phyloP scores from a whole-genome alignment of 2,888 invertebrate genomes.

The Chorisops tibialis region DNA sequence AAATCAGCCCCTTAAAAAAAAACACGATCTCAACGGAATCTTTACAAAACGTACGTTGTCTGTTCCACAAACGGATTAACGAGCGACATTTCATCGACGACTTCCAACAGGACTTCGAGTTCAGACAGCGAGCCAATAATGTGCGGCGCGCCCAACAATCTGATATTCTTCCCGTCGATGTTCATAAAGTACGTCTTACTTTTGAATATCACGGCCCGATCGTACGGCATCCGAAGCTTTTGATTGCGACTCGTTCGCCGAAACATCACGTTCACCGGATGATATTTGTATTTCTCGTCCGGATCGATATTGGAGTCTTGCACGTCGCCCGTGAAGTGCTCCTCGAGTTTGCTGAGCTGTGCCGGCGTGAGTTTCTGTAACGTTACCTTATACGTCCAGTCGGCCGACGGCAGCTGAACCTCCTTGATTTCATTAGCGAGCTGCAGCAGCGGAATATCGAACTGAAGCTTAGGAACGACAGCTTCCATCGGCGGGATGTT shows the following conservation, averaged over 20 bases:
- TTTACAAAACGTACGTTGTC: conserved; percentile 21
- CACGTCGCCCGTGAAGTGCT: conserved; percentile 47
- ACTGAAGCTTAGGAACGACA: conserved; percentile 27
- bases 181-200: conserved; percentile 50
- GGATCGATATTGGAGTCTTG: conserved; percentile 46
- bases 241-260: conserved; percentile 43
- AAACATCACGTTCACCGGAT: conserved; percentile 51
- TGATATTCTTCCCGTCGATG: conserved; percentile 51
- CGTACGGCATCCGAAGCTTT: conserved; percentile 46
- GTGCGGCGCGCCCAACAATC: conserved; percentile 49
- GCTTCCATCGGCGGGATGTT: conserved; percentile 40
- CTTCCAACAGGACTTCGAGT: conserved; percentile 49
- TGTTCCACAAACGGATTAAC: conserved; percentile 45
- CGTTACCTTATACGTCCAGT: conserved; percentile 50
- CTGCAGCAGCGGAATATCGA: conserved; percentile 46
- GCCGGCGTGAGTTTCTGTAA: conserved; percentile 44
- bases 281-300: conserved; percentile 48
- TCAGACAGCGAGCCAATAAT: conserved; percentile 45
- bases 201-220: conserved; percentile 52
- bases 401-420: conserved; percentile 43
- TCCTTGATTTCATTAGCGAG: conserved; percentile 45
- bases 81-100: conserved; percentile 48
- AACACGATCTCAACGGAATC: too few relatives aligned
- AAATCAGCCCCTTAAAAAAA: too few relatives aligned
- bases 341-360: conserved; percentile 39